A percentile compares a stretch with the other conserved stretches of the same genome.
These are phyloP conservation scores for Hesperophylax magnus DNA, from an alignment of 1,140 invertebrate genomes.

Conservation along the genomic window DNA sequence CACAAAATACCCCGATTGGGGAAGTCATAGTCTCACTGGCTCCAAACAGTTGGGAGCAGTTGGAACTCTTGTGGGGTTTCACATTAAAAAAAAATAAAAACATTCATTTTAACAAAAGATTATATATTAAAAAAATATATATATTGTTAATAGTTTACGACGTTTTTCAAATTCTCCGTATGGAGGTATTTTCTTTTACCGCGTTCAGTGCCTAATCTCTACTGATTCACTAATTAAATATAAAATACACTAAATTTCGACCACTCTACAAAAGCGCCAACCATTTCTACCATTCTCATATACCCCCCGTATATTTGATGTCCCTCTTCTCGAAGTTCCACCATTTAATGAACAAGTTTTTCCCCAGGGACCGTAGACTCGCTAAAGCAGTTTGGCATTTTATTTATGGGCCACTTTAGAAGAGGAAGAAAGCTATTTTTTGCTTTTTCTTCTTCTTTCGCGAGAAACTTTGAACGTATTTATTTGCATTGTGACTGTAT, in stretches of 20 bases:
- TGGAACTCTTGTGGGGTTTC: too few species aligned
- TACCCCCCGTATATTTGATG: background rate
- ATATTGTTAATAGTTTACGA: background rate
- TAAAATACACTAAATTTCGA: background rate
- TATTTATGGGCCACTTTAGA: slow-evolving; percentile 44
- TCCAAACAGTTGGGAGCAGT: too few species aligned
- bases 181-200: slow-evolving; percentile 23
- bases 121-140: too few species aligned
- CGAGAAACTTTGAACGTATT: slow-evolving; percentile 33
- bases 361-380: background rate
- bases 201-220: background rate
- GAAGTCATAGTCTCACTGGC: too few species aligned
- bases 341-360: background rate
- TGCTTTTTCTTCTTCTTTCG: background rate
- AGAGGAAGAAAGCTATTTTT: slow-evolving; percentile 19
- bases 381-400: slow-evolving; percentile 22
- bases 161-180: background rate
- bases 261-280: background rate
- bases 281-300: background rate
- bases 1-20: too few species aligned
- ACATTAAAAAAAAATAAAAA: too few species aligned
- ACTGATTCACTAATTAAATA: background rate
- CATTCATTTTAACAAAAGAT: too few species aligned
- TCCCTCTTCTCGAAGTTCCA: background rate
- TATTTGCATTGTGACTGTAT: slow-evolving; percentile 29